Percentiles rank a stretch among this genome's conserved stretches.
phyloP scores from a whole-genome alignment of 1,140 invertebrate genomes.

The Potamilus streckersoni region DNA sequence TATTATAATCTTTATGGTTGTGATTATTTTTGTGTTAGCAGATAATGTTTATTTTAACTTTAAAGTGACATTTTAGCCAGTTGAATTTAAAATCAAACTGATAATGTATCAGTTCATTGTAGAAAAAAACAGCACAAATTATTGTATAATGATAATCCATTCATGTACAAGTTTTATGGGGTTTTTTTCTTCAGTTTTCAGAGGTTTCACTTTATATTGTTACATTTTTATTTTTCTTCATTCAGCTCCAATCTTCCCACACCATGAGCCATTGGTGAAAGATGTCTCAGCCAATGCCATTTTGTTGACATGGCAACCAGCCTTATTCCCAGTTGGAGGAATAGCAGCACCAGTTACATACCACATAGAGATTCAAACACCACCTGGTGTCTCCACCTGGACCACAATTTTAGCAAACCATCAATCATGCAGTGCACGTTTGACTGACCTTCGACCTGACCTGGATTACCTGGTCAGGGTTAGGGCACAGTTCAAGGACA shows the following conservation, averaged over 20 bases:
- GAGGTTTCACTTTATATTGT: not conserved
- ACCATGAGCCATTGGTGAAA: constrained; percentile 45
- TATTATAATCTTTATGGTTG: constrained; percentile 17
- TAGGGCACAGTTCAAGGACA: constrained; percentile 50
- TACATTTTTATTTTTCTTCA: not conserved
- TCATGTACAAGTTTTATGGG: no score
- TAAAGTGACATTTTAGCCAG: not conserved
- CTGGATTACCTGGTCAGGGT: constrained; percentile 63
- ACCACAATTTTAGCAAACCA: constrained; percentile 36
- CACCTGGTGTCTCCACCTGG: constrained; percentile 51
- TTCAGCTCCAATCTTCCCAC: constrained; percentile 46
- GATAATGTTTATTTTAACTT: not conserved
- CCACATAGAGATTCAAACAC: constrained; percentile 26
- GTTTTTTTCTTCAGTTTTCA: no score
- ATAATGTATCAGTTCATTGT: not conserved
- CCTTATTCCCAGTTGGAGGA: constrained; percentile 31
- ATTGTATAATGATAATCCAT: not conserved
- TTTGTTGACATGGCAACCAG: constrained; percentile 47
- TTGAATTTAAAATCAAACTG: not conserved
- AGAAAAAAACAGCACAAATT: not conserved
- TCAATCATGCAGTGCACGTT: constrained; percentile 30
- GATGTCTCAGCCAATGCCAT: constrained; percentile 44
- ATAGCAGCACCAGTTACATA: not conserved
- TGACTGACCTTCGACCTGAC: constrained; percentile 74
- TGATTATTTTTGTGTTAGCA: not conserved